Percentiles rank a stretch among this genome's conserved stretches.
Evolutionary conservation across 2,888 invertebrate genomes (phyloP).

Genomic region (Furcula furcula): DNA sequence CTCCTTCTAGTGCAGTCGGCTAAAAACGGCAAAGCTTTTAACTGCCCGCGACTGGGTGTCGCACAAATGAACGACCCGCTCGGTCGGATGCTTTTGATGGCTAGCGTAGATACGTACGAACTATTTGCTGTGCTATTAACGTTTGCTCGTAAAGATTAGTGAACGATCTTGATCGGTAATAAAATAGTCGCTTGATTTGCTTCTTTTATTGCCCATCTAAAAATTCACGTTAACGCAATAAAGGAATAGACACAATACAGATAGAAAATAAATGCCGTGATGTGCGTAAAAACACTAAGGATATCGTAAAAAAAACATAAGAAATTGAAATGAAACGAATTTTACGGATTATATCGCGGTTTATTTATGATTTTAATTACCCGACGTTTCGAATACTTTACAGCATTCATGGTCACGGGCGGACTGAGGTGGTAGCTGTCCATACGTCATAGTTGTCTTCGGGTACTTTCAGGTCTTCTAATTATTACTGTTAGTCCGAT

Average conservation of each 20-base stretch:
- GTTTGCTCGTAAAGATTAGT: conserved; percentile 4
- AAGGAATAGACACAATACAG: neutral
- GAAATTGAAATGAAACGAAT: too few species aligned
- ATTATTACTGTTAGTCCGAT: too few species aligned
- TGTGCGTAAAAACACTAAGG: too few species aligned
- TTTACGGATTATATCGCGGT: too few species aligned
- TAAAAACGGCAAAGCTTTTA: neutral
- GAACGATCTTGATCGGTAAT: conserved; percentile 1
- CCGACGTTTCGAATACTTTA: too few species aligned
- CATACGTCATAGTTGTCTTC: too few species aligned
- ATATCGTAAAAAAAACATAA: too few species aligned
- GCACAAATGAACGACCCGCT: neutral
- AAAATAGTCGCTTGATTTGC: conserved; percentile 3
- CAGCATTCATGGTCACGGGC: too few species aligned
- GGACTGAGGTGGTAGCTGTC: too few species aligned
- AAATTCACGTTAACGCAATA: neutral
- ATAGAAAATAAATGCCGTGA: too few species aligned
- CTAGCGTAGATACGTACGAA: conserved; percentile 1
- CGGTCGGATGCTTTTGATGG: conserved; percentile 1
- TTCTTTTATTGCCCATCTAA: conserved; percentile 2
- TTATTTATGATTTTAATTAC: too few species aligned
- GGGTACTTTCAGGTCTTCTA: too few species aligned
- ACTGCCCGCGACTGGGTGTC: neutral
- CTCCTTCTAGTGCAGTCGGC: neutral
- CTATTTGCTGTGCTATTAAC: neutral